These are phyloP conservation scores for Diaprepes abbreviatus DNA, from an alignment of 2,888 invertebrate species.

Conservation along the genomic window DNA sequence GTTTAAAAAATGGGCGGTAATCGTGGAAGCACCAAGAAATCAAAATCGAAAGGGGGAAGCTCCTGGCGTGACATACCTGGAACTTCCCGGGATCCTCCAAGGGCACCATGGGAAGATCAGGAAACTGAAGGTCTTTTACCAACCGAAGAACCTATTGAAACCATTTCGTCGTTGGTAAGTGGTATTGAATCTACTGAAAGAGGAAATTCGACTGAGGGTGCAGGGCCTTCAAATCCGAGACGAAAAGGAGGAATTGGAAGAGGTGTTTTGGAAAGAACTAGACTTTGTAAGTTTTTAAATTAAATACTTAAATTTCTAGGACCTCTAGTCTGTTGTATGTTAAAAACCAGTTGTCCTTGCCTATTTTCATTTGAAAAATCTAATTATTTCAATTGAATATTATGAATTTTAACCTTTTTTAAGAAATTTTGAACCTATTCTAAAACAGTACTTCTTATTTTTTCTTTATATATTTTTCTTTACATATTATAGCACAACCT, in stretches of 20 bases:
- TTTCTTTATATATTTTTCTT: no score
- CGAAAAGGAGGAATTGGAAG: neutral
- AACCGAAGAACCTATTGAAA: neutral
- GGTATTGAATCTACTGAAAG: neutral
- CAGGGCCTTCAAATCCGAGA: neutral
- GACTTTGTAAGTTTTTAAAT: slow-evolving; percentile 10
- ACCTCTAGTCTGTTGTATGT: no score
- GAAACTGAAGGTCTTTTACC: neutral
- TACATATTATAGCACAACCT: no score
- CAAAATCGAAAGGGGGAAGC: neutral
- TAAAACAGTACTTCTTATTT: no score
- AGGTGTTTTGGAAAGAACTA: neutral
- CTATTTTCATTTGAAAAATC: no score
- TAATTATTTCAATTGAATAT: no score
- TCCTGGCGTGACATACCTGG: neutral
- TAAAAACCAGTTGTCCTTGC: no score
- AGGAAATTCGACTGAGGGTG: neutral
- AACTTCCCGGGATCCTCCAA: neutral
- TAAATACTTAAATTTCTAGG: no score
- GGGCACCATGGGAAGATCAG: neutral
- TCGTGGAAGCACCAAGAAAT: neutral
- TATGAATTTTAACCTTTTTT: no score
- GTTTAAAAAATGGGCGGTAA: neutral
- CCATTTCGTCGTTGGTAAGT: neutral
- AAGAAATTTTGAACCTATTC: no score